Evolutionary conservation across 2,888 invertebrate genomes (phyloP).

Genomic region (Ceratothoa steindachneri): DNA sequence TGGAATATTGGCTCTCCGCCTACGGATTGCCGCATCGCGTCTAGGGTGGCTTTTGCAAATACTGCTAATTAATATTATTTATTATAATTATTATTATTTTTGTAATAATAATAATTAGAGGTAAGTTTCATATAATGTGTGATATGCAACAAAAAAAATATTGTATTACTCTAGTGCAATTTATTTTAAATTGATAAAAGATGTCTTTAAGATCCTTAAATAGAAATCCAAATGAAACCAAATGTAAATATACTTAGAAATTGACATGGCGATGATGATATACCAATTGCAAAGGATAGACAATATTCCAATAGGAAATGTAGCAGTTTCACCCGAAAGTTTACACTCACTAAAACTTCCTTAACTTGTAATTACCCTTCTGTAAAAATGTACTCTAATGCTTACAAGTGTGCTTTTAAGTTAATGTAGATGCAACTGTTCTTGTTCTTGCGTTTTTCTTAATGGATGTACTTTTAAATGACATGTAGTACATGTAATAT

Average conservation of each 20-base stretch:
- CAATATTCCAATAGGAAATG: conserved; percentile 13
- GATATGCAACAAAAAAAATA: background rate
- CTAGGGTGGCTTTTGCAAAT: background rate
- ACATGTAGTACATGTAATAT: conserved; percentile 47
- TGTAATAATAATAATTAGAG: background rate
- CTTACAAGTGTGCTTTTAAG: conserved; percentile 47
- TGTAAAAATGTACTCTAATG: conserved; percentile 47
- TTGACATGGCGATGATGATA: background rate
- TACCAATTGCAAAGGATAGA: background rate
- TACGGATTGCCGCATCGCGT: background rate
- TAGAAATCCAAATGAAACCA: background rate
- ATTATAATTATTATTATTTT: background rate
- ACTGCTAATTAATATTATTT: background rate
- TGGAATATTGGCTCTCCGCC: background rate
- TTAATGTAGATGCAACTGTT: conserved; percentile 48
- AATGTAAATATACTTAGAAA: background rate
- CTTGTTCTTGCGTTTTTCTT: conserved; percentile 45
- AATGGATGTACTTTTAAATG: conserved; percentile 48
- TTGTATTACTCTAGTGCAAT: background rate
- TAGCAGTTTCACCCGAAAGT: conserved; percentile 2
- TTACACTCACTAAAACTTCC: conserved; percentile 10
- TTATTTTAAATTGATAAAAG: background rate
- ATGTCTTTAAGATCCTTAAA: background rate
- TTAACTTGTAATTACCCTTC: conserved; percentile 47
- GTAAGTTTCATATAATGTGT: background rate